Evolutionary conservation across 1,140 invertebrate species (phyloP).

Genomic region (Drosophila persimilis): DNA sequence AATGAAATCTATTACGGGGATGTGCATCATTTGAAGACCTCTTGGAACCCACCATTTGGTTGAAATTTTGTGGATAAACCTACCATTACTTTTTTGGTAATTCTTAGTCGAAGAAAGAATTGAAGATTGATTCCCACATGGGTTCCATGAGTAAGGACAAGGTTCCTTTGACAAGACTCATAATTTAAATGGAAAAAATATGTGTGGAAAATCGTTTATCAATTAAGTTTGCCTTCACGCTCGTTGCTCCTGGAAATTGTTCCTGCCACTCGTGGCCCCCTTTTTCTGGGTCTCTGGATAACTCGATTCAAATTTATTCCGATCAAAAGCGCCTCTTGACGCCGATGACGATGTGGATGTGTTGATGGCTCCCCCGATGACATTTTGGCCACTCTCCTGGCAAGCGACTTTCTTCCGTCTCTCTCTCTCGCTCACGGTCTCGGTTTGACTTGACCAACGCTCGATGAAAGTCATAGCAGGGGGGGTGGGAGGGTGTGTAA

Average conservation of each 20-base stretch:
- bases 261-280: no score
- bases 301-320: conserved; percentile 36
- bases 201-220: conserved; percentile 2
- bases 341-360: conserved; percentile 11
- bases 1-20: no score
- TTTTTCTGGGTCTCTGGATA: conserved; percentile 1
- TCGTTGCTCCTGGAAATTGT: no score
- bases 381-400: conserved; percentile 19
- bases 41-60: no score
- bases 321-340: conserved; percentile 9
- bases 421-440: conserved; percentile 2
- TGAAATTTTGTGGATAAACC: no score
- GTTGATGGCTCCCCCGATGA: conserved; percentile 24
- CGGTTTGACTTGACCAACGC: conserved; percentile 11
- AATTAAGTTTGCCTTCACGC: conserved; percentile 3
- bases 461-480: neutral
- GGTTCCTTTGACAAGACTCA: neutral
- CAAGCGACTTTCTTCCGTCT: conserved; percentile 2
- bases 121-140: no score
- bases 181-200: neutral
- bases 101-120: no score
- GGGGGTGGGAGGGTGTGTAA: neutral
- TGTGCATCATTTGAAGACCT: no score
- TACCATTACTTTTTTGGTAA: no score
- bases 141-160: no score